Evolutionary conservation across 2,113 vertebrate genomes (phyloP), one percentile per base, ranked within the genome.

Genomic region (Cepphus grylle): DNA sequence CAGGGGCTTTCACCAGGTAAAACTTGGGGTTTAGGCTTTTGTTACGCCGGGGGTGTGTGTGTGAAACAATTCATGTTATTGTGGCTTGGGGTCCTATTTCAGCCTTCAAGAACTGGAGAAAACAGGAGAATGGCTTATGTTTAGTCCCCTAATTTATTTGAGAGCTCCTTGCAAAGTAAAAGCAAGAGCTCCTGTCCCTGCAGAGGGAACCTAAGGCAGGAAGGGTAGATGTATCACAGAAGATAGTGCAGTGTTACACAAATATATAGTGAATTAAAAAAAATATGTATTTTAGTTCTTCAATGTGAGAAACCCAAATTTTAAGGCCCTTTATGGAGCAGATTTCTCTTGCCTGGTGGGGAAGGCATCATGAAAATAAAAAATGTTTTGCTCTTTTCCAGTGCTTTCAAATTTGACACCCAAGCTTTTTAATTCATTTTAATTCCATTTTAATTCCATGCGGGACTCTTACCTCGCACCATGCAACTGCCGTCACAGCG

Each of bases 401-500:
- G 42, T 15, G 25, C 23, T 88, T 81, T 87, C 38, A 56, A 47
- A 43, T 36, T 74, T 49, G 49, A 86, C 26, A 40, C 19, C 11
- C 6, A 34, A 12, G 5, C 11, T 65, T 81, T 80, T 49, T 1
- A 63, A 50, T 53, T 40, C 12, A 38, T 27, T 81, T 53, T 15
- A 49, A 19, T 45, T 45, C 45, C 45, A 45, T 45, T 45, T 45
- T 45, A 19, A 45, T 45, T 53, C 50, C 32, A 1, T 5, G 4
- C 40, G 17, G 47, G 58, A 66, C 23, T 27, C 19, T 21, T 7
- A 4, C 53, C 20, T 59, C 1, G 0, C 34, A 13, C 62, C 3
- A 1, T 2, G 18, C 1, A 0, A 27, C 63, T 6, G 3, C 34
- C 5, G 1, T 30, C 2, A 0, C 61, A 38, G 23, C 4, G 40